Conservation (phyloP, 2,113 vertebrate genomes). For the Rhombomys opimus region DNA sequence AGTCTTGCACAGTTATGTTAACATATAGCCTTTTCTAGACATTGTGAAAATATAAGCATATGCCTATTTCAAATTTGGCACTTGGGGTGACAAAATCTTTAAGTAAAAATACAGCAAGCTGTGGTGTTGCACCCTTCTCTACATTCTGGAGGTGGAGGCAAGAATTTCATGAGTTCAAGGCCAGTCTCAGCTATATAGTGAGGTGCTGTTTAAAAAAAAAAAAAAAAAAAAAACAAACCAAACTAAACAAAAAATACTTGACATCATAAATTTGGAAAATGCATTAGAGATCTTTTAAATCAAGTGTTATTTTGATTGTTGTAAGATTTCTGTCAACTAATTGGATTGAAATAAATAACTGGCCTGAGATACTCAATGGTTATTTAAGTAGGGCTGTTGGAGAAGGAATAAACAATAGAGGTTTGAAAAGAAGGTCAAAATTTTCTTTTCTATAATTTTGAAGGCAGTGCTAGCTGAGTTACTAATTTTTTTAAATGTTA, state of each 20-base stretch:
- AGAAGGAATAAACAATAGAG: not conserved
- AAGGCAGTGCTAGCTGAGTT: not conserved
- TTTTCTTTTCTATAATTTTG: constrained; percentile 52
- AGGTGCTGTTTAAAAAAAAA: not conserved
- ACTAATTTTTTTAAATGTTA: not conserved
- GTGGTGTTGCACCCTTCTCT: not conserved
- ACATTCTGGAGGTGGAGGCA: not conserved
- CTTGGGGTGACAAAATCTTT: constrained; percentile 39
- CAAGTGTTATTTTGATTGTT: constrained; percentile 3
- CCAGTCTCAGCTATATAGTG: not conserved
- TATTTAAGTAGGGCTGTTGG: not conserved
- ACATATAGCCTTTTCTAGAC: constrained; percentile 55
- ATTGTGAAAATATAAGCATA: constrained; percentile 59
- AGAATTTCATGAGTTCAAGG: not conserved
- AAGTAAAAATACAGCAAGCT: constrained; percentile 40
- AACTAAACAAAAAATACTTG: constrained; percentile 3
- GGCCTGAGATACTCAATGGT: not conserved
- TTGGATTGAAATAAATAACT: not conserved
- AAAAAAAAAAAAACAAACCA: not conserved
- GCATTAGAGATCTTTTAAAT: not conserved
- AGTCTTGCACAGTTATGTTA: constrained; percentile 59
- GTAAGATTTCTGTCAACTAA: not conserved
- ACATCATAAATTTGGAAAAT: constrained; percentile 37
- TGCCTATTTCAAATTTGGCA: constrained; percentile 34
- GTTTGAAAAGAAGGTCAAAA: not conserved